Evolutionary conservation across 2,797 vertebrate genomes (phyloP), one percentile per base, ranked within the genome.

Genomic region (Crocodylus rhombifer): DNA sequence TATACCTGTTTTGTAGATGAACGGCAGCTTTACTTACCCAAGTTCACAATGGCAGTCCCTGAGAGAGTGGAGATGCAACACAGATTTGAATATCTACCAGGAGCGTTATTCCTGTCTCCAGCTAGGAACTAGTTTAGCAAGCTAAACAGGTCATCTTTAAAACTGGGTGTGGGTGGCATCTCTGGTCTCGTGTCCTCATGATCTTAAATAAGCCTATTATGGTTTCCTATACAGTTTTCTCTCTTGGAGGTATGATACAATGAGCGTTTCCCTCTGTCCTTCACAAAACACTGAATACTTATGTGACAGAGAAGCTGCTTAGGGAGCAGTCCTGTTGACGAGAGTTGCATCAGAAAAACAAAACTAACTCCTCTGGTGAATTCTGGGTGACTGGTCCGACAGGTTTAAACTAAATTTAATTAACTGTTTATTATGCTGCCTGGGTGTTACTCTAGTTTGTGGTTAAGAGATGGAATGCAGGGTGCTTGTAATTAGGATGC

Each of bases 131-230:
- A 42, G 95, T 95, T 92, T 84, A 78, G 58, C 86, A 23, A 77
- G 95, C 82, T 94, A 57, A 88, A 77, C 88, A 76, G 30, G 58
- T 11, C 4, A 1, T 12, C 4, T n/a, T 88, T 88, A 76, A 33
- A 60, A 67, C 4, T 87, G 82, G 62, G 61, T 80, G 83, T 76
- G 7, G 67, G 63, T 10, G 0, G 1, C 55, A 13, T 82, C 63
- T 94, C 36, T 96, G 63, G 61, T 93, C 75, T 96, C 84, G 78
- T 65, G 61, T 90, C 56, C 63, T 87, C 87, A 73, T 91, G 61
- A 63, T 90, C 56, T 80, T 81, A 18, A 83, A 25, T 69, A 23
- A 36, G 67, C 67, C 65, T 67, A 30, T 11, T 20, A 13, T 65
- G 30, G 18, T 28, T 63, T 56, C 30, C n/a, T 74, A 25, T n/a